A percentile compares a stretch with the other conserved stretches of the same genome.
Evolutionary conservation across 2,113 vertebrate species (phyloP).

Genomic region (Gallinago undulata): DNA sequence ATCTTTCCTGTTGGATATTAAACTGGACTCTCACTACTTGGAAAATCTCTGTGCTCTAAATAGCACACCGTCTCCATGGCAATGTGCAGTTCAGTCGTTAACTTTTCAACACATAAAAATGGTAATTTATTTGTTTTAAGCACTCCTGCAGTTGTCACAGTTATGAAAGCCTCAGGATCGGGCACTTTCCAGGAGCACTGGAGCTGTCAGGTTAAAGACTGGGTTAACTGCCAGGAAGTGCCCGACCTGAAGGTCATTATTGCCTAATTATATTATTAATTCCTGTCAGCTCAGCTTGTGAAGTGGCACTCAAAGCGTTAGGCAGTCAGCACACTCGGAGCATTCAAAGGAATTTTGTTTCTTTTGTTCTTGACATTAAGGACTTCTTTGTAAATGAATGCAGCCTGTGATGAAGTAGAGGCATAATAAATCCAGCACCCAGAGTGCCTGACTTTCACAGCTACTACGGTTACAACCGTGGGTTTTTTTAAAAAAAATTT

Average conservation of each 20-base stretch:
- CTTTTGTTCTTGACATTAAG: conserved; percentile 46
- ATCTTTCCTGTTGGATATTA: conserved; percentile 1
- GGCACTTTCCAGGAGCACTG: background rate
- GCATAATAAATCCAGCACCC: background rate
- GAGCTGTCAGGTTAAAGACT: conserved; percentile 4
- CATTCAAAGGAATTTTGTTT: conserved; percentile 32
- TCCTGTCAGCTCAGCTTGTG: conserved; percentile 24
- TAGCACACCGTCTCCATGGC: conserved; percentile 62
- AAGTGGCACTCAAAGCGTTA: conserved; percentile 44
- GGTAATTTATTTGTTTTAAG: conserved; percentile 61
- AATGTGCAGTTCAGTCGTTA: conserved; percentile 51
- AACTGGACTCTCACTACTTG: conserved; percentile 22
- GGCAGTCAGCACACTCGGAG: background rate
- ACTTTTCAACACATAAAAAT: conserved; percentile 56
- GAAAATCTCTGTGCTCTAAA: conserved; percentile 58
- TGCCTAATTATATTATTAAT: conserved; percentile 54
- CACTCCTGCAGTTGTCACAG: background rate
- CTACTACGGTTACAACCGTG: background rate
- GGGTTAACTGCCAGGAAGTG: conserved; percentile 34
- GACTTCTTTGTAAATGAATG: conserved; percentile 42
- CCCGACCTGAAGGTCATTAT: conserved; percentile 3
- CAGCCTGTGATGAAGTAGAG: conserved; percentile 25
- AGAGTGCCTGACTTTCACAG: background rate
- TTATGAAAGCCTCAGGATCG: background rate
- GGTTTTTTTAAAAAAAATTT: background rate